Evolutionary conservation across 2,888 invertebrate genomes (phyloP).

Genomic region (Orthosia cruda): DNA sequence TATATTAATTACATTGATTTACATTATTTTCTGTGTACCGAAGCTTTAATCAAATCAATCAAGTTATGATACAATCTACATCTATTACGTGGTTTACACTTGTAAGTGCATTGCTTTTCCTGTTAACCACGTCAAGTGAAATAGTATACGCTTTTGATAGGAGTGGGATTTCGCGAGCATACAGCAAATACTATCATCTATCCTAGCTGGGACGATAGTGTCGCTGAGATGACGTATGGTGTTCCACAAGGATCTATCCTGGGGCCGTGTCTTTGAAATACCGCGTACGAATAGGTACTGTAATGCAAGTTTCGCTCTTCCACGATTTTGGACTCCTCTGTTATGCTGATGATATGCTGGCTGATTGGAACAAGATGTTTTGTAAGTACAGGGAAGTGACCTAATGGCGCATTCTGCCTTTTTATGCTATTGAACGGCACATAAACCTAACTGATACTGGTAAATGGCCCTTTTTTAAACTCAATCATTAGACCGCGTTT

Average conservation of each 20-base stretch:
- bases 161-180: neutral
- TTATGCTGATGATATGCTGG: neutral
- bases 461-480: neutral
- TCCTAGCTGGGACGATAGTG: neutral
- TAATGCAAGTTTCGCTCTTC: neutral
- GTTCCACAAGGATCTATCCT: neutral
- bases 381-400: too few relatives aligned
- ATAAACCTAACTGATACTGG: neutral
- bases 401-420: neutral
- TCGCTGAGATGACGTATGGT: neutral
- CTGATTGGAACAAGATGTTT: neutral
- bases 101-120: too few relatives aligned
- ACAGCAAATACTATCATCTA: neutral
- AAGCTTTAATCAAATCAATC: conserved; percentile 5
- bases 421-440: neutral
- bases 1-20: neutral
- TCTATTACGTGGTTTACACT: neutral
- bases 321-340: neutral
- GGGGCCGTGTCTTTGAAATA: neutral
- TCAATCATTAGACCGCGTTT: neutral
- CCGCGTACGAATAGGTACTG: neutral
- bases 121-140: neutral
- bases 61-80: neutral
- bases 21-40: conserved; percentile 15
- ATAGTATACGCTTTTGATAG: neutral